These are phyloP conservation scores for Silurus asotus DNA, from an alignment of 2,113 vertebrate species.

Conservation along the genomic window DNA sequence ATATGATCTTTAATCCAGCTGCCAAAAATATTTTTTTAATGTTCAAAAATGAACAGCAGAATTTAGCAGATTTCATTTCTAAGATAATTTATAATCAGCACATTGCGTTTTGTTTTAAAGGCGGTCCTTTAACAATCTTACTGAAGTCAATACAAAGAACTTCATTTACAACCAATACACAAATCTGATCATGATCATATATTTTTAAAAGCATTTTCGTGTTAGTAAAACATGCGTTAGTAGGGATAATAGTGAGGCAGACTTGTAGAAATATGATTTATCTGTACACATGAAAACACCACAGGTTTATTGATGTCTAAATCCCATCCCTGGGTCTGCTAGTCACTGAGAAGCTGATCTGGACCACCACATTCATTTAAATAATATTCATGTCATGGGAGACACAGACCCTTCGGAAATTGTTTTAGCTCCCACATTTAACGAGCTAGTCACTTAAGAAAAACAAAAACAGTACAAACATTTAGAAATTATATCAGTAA, in stretches of 20 bases:
- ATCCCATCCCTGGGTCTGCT: conserved; percentile 20
- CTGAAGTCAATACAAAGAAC: not conserved
- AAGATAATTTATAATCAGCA: not conserved
- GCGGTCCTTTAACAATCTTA: conserved; percentile 2
- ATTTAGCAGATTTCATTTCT: conserved; percentile 12
- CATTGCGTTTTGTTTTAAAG: conserved; percentile 15
- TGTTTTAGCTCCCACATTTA: not conserved
- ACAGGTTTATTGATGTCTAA: not conserved
- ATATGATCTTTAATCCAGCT: conserved; percentile 83
- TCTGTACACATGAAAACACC: not conserved
- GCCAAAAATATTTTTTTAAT: conserved; percentile 36
- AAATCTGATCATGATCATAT: conserved; percentile 10
- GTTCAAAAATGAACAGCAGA: not conserved
- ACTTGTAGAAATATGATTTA: not conserved
- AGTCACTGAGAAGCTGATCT: not conserved
- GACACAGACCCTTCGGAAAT: not conserved
- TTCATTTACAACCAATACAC: not conserved
- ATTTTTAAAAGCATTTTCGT: not conserved
- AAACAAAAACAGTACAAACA: conserved; percentile 44
- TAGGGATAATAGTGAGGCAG: not conserved
- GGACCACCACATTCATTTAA: conserved; percentile 27
- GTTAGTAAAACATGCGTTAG: conserved; percentile 10
- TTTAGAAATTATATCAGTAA: conserved; percentile 45
- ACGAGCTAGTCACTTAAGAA: conserved; percentile 2
- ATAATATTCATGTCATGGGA: not conserved